A percentile compares a stretch with the other conserved stretches of the same genome.
Evolutionary conservation across 1,140 invertebrate genomes (phyloP).

Genomic region (Agrypnia vestita): DNA sequence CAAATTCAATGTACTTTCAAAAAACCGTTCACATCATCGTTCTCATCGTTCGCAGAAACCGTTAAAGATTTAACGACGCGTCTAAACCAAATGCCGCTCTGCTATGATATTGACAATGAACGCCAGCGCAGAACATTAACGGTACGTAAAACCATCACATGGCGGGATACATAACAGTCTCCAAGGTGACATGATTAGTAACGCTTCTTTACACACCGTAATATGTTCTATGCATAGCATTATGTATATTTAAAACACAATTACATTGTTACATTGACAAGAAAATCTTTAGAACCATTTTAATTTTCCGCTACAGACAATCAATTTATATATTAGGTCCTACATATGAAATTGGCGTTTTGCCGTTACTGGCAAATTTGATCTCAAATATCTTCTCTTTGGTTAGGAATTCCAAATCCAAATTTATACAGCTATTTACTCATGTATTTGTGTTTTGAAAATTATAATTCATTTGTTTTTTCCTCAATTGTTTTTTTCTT

Average conservation of each 20-base stretch:
- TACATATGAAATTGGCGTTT: too few species aligned
- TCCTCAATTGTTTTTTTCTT: too few species aligned
- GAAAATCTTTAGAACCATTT: not conserved
- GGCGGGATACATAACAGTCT: not conserved
- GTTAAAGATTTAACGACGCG: not conserved
- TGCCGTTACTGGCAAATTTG: too few species aligned
- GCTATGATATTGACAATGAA: not conserved
- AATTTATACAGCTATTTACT: too few species aligned
- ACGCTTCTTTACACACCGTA: not conserved
- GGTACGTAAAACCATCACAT: not conserved
- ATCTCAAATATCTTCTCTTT: too few species aligned
- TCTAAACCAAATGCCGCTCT: not conserved
- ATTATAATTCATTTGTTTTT: too few species aligned
- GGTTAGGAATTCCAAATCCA: too few species aligned
- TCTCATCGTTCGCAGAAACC: not conserved
- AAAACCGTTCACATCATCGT: too few species aligned
- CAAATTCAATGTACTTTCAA: too few species aligned
- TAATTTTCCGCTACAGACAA: slow-evolving; percentile 5
- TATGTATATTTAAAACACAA: not conserved
- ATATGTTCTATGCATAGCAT: too few species aligned
- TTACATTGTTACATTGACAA: not conserved
- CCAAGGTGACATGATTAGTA: not conserved
- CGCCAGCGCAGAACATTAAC: not conserved
- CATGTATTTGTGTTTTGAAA: too few species aligned
- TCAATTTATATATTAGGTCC: too few species aligned